Percentiles rank a stretch among this genome's conserved stretches.
Conservation (phyloP, 2,888 invertebrate genomes). For the Sisyra nigra region DNA sequence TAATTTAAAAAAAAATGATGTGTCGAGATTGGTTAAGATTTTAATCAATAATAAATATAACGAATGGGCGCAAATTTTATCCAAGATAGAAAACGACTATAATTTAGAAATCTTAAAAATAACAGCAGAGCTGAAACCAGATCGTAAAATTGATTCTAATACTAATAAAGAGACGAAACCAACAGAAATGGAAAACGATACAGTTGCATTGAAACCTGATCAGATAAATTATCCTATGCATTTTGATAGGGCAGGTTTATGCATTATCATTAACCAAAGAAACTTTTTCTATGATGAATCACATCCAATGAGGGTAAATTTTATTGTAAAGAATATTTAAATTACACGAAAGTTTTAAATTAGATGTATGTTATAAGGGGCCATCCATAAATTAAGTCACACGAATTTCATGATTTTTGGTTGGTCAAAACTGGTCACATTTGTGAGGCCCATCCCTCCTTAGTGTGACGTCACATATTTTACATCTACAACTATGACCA, state of each 20-base stretch:
- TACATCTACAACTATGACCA: too few species aligned
- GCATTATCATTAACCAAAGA: conserved; percentile 28
- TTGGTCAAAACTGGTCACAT: too few species aligned
- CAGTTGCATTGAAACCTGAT: background rate
- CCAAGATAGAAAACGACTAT: conserved; percentile 5
- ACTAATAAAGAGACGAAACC: background rate
- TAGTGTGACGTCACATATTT: too few species aligned
- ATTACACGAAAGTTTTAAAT: too few species aligned
- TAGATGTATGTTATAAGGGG: too few species aligned
- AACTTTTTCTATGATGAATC: conserved; percentile 14
- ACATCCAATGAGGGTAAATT: background rate
- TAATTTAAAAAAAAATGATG: conserved; percentile 15
- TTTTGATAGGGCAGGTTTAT: conserved; percentile 21
- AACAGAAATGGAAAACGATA: background rate
- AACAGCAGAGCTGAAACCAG: background rate
- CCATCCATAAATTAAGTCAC: too few species aligned
- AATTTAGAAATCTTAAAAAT: background rate
- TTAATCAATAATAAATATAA: conserved; percentile 10
- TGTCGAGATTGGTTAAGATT: conserved; percentile 16
- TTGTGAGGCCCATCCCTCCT: too few species aligned
- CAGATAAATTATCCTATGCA: conserved; percentile 16
- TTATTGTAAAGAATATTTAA: too few species aligned
- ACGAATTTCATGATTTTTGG: too few species aligned
- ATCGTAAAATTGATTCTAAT: background rate
- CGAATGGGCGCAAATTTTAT: background rate